A percentile compares a stretch with the other conserved stretches of the same genome.
Evolutionary conservation across 2,113 vertebrate genomes (phyloP).

Genomic region (Astur gentilis): DNA sequence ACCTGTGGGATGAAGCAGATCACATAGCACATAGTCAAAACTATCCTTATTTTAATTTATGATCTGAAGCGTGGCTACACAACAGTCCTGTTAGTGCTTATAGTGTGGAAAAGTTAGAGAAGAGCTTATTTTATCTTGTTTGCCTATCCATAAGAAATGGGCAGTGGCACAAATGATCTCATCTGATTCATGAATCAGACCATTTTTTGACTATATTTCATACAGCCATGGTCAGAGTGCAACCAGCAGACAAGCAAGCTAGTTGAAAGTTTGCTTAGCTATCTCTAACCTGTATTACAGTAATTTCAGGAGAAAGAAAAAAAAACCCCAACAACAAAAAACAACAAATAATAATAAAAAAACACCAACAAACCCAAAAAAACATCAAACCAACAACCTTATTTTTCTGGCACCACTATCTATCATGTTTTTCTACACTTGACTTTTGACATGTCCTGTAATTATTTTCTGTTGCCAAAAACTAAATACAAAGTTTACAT

Average conservation of each 20-base stretch:
- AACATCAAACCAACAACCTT: not conserved
- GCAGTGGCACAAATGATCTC: not conserved
- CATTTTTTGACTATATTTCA: not conserved
- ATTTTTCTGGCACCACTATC: not conserved
- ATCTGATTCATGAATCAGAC: not conserved
- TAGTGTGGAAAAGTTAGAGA: not conserved
- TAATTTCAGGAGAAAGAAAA: not conserved
- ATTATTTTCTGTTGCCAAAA: not conserved
- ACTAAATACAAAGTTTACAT: not conserved
- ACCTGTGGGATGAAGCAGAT: not conserved
- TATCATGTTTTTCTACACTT: not conserved
- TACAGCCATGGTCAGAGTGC: not conserved
- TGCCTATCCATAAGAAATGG: not conserved
- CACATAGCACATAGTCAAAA: not conserved
- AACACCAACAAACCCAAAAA: not conserved
- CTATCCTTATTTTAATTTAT: not conserved
- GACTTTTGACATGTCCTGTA: not conserved
- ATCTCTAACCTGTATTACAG: not conserved
- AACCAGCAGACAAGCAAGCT: not conserved
- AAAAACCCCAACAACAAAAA: not conserved
- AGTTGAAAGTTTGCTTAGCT: not conserved
- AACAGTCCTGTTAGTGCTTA: not conserved
- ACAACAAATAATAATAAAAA: not conserved
- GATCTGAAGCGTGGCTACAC: not conserved
- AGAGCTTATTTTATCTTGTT: not conserved